Percentiles rank a stretch among this genome's conserved stretches.
phyloP scores from a whole-genome alignment of 1,140 invertebrate species.

The Hypsibius dujardini region DNA sequence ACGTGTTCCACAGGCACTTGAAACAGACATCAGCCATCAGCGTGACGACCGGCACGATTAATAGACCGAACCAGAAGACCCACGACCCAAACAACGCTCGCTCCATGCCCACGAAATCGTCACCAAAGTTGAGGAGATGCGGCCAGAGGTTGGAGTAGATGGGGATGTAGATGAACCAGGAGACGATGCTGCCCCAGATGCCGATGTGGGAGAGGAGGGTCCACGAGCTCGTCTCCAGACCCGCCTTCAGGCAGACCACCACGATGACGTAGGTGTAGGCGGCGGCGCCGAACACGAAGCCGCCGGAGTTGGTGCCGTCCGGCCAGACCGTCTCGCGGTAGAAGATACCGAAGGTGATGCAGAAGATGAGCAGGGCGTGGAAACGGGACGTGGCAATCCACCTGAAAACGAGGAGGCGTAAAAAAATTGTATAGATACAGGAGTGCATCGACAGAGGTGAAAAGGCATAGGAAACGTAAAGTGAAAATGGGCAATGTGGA shows the following conservation, averaged over 20 bases:
- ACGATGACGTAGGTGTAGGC: slow-evolving; percentile 65
- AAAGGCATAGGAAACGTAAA: too few species aligned
- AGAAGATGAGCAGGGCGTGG: not conserved
- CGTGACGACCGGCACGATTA: slow-evolving; percentile 68
- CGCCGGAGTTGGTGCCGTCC: not conserved
- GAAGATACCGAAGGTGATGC: not conserved
- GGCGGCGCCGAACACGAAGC: not conserved
- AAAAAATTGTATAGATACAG: too few species aligned
- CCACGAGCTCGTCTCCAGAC: slow-evolving; percentile 87
- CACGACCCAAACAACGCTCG: slow-evolving; percentile 56
- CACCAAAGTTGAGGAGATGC: slow-evolving; percentile 17
- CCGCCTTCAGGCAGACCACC: slow-evolving; percentile 91
- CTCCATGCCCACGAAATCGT: slow-evolving; percentile 42
- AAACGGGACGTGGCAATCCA: not conserved
- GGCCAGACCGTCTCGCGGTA: not conserved
- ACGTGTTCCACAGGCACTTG: slow-evolving; percentile 42
- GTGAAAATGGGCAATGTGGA: too few species aligned
- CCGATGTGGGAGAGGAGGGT: slow-evolving; percentile 75
- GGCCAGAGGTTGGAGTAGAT: slow-evolving; percentile 85
- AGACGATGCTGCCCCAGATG: slow-evolving; percentile 82
- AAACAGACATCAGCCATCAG: slow-evolving; percentile 68
- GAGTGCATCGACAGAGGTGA: too few species aligned
- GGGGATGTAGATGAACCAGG: slow-evolving; percentile 82
- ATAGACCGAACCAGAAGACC: slow-evolving; percentile 79
- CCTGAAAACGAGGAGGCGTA: too few species aligned